phyloP scores from a whole-genome alignment of 2,113 vertebrate genomes.

The Athene noctua region DNA sequence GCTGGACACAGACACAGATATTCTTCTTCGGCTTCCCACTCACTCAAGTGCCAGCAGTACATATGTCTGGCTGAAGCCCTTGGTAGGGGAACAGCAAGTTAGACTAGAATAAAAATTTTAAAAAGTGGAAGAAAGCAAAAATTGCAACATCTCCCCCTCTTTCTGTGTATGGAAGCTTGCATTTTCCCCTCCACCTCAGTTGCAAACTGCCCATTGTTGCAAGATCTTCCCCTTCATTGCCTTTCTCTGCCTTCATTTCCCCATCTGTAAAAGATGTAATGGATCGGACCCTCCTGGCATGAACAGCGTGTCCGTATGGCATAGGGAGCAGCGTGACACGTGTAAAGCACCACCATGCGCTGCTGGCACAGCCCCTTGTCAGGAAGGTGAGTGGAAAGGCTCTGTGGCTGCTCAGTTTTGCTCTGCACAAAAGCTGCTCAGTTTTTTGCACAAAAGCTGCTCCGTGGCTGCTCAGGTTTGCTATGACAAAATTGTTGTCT shows the following conservation, averaged over 20 bases:
- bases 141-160: not conserved
- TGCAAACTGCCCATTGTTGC: not conserved
- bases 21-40: not conserved
- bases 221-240: not conserved
- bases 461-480: not conserved
- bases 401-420: not conserved
- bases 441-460: too few relatives aligned
- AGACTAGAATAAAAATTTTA: not conserved
- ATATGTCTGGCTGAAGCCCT: not conserved
- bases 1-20: not conserved
- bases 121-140: not conserved
- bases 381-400: not conserved
- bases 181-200: not conserved
- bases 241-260: not conserved
- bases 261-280: not conserved
- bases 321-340: not conserved
- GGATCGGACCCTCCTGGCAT: not conserved
- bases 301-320: not conserved
- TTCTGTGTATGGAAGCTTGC: not conserved
- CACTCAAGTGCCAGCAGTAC: not conserved
- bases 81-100: not conserved
- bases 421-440: not conserved
- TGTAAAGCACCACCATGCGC: accelerated
- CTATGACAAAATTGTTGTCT: not conserved
- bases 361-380: not conserved